These are phyloP conservation scores for Gastrophysa polygoni DNA, from an alignment of 2,888 invertebrate genomes.

Conservation along the genomic window DNA sequence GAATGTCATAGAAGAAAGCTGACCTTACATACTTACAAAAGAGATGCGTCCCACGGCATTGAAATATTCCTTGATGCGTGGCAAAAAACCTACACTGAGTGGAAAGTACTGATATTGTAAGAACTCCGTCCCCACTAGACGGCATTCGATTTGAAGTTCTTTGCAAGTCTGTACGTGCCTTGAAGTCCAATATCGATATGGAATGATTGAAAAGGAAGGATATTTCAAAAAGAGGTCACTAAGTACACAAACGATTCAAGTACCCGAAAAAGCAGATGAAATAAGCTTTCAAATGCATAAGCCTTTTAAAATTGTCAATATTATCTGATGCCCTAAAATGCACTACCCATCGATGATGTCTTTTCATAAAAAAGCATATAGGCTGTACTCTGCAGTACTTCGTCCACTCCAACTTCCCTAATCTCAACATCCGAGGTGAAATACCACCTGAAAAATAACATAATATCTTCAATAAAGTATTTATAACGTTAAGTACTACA, in stretches of 20 bases:
- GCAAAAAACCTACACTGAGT: too few species aligned
- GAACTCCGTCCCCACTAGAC: too few species aligned
- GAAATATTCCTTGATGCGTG: too few species aligned
- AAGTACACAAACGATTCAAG: too few species aligned
- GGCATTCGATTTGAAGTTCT: too few species aligned
- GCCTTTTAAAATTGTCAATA: background rate
- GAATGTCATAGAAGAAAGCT: too few species aligned
- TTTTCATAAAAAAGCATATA: conserved; percentile 93
- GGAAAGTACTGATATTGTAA: too few species aligned
- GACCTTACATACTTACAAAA: too few species aligned
- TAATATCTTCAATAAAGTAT: too few species aligned
- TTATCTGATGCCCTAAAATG: conserved; percentile 41
- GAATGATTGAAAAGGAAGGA: background rate
- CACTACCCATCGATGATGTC: conserved; percentile 50
- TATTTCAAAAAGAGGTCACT: background rate
- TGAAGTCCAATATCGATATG: background rate
- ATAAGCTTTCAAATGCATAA: background rate
- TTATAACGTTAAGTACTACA: too few species aligned
- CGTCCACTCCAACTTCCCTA: conserved; percentile 76
- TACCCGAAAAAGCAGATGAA: background rate
- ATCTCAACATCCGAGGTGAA: conserved; percentile 87
- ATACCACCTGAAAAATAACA: conserved; percentile 71
- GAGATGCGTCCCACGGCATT: too few species aligned
- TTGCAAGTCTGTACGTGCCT: background rate
- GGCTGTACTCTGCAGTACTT: conserved; percentile 84